A percentile compares a stretch with the other conserved stretches of the same genome.
phyloP scores from a whole-genome alignment of 2,888 invertebrate genomes.

The Polylopha cassiicola region DNA sequence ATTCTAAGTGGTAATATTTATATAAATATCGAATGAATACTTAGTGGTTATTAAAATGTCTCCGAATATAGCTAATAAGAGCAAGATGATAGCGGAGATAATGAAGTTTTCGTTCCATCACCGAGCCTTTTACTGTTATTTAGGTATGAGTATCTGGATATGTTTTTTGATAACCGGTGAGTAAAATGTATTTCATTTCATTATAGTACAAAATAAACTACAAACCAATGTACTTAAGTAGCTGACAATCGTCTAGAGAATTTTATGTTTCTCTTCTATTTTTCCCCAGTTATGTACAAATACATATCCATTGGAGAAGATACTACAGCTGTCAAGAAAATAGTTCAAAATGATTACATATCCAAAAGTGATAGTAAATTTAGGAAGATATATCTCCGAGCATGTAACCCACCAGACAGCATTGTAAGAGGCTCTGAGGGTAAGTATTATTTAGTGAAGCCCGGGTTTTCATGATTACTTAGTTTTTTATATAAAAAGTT shows the following conservation, averaged over 20 bases:
- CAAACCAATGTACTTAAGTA: no score
- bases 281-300: conserved; percentile 85
- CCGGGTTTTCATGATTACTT: no score
- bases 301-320: conserved; percentile 81
- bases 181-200: conserved; percentile 17
- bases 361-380: conserved; percentile 79
- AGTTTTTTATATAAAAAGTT: no score
- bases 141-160: conserved; percentile 89
- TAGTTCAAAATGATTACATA: conserved; percentile 64
- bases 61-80: conserved; percentile 13
- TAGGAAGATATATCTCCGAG: conserved; percentile 79
- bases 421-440: conserved; percentile 86
- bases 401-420: conserved; percentile 84
- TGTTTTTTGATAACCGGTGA: conserved; percentile 85
- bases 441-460: conserved; percentile 45
- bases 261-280: conserved; percentile 13
- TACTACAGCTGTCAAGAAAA: conserved; percentile 56
- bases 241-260: conserved; percentile 2
- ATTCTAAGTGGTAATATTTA: no score
- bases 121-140: conserved; percentile 88
- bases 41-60: conserved; percentile 13
- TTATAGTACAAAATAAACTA: background rate
- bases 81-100: conserved; percentile 48
- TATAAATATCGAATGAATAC: background rate
- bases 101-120: conserved; percentile 80